Percentiles rank a stretch among this genome's conserved stretches.
Conservation (phyloP, 2,888 invertebrate genomes). For the Apotomis betuletana region DNA sequence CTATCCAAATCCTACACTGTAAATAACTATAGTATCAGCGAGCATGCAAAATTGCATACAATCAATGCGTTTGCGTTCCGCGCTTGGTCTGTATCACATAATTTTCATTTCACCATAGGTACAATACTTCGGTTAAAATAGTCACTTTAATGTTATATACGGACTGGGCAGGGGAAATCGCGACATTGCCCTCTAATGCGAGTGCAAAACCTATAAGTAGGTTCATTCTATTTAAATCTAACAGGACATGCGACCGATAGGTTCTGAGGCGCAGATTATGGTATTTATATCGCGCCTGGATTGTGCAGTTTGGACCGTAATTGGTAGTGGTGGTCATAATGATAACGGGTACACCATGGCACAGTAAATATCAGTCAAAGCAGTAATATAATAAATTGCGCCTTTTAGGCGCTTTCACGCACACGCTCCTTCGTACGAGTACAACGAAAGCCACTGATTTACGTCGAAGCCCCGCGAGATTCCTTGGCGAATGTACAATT, state of each 20-base stretch:
- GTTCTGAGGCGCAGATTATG: not conserved
- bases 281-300: slow-evolving; percentile 16
- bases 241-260: not conserved
- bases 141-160: slow-evolving; percentile 29
- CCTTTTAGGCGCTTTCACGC: too few relatives aligned
- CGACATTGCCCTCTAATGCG: slow-evolving; percentile 59
- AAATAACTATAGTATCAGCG: slow-evolving; percentile 11
- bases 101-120: slow-evolving; percentile 35
- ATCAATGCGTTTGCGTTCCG: slow-evolving; percentile 24
- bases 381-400: too few relatives aligned
- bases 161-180: slow-evolving; percentile 46
- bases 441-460: too few relatives aligned
- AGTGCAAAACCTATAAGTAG: slow-evolving; percentile 6
- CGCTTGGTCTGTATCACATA: slow-evolving; percentile 16
- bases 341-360: slow-evolving; percentile 18
- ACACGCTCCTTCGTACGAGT: too few relatives aligned
- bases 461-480: too few relatives aligned
- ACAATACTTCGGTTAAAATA: slow-evolving; percentile 20
- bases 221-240: not conserved
- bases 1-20: not conserved
- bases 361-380: too few relatives aligned
- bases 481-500: too few relatives aligned
- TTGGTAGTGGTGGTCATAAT: slow-evolving; percentile 24
- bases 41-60: slow-evolving; percentile 22
- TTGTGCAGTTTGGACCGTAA: slow-evolving; percentile 27